phyloP scores from a whole-genome alignment of 2,888 invertebrate species.

The Cosmorhoe ocellata region DNA sequence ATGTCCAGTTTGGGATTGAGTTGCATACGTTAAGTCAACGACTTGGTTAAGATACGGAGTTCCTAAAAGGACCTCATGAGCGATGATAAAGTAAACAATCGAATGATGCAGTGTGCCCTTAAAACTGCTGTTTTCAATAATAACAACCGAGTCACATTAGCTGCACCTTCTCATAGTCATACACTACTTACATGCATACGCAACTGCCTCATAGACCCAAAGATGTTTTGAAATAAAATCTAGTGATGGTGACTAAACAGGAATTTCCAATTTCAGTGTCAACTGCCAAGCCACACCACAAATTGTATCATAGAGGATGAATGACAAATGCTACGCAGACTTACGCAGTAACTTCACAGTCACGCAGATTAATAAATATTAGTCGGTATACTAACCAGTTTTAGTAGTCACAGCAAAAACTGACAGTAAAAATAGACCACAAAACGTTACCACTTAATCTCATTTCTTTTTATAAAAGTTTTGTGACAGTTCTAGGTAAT shows the following conservation, averaged over 20 bases:
- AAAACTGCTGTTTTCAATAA: too few relatives aligned
- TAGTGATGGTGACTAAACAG: constrained; percentile 4
- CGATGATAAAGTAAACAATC: too few relatives aligned
- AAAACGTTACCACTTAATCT: background rate
- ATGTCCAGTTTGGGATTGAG: background rate
- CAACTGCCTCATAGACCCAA: background rate
- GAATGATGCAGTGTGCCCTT: too few relatives aligned
- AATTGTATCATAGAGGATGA: background rate
- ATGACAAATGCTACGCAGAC: background rate
- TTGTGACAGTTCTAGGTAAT: constrained; percentile 29
- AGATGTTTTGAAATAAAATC: background rate
- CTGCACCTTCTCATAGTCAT: background rate
- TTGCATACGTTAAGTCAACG: background rate
- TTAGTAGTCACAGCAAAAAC: too few relatives aligned
- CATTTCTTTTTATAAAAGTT: constrained; percentile 9
- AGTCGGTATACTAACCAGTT: constrained; percentile 11
- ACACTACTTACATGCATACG: too few relatives aligned
- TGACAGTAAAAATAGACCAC: too few relatives aligned
- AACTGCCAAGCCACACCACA: constrained; percentile 1
- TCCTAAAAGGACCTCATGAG: too few relatives aligned
- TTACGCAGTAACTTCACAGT: too few relatives aligned
- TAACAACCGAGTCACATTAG: background rate
- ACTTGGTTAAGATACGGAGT: too few relatives aligned
- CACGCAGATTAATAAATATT: too few relatives aligned
- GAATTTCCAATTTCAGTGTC: background rate